A percentile compares a stretch with the other conserved stretches of the same genome.
These are phyloP conservation scores for Cyphomyrus plagiostoma DNA, from an alignment of 2,113 vertebrate genomes.

Conservation along the genomic window DNA sequence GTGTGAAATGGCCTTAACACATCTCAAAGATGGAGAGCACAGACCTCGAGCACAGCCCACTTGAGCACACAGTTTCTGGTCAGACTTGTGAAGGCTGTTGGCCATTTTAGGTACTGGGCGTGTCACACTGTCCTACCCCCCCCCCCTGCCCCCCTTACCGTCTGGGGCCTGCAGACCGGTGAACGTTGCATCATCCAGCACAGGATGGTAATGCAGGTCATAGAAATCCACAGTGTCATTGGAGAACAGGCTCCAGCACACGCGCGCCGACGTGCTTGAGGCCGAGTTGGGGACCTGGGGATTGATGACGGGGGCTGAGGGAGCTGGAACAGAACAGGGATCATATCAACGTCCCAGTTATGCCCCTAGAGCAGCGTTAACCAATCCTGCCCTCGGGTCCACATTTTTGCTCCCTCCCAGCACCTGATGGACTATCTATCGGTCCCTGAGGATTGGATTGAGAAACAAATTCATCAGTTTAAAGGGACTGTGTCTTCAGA, in stretches of 20 bases:
- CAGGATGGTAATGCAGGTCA: conserved; percentile 71
- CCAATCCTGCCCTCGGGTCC: not conserved
- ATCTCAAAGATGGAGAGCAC: not conserved
- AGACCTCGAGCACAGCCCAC: not conserved
- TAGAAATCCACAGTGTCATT: conserved; percentile 88
- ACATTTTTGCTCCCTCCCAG: not conserved
- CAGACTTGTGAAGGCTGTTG: not conserved
- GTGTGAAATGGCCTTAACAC: not conserved
- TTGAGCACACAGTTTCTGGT: not conserved
- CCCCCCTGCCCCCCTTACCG: too few relatives aligned
- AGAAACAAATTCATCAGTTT: not conserved
- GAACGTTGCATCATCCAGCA: conserved; percentile 55
- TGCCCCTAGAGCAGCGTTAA: not conserved
- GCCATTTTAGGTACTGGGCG: not conserved
- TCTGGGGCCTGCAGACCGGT: conserved; percentile 44
- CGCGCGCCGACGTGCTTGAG: conserved; percentile 70
- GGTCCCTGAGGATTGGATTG: not conserved
- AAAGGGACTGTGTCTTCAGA: not conserved
- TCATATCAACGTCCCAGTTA: not conserved
- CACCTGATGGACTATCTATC: not conserved
- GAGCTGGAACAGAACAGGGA: conserved; percentile 57
- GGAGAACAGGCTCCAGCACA: conserved; percentile 88
- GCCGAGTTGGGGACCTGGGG: conserved; percentile 80
- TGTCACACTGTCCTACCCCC: not conserved
- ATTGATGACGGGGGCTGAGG: conserved; percentile 90